A percentile compares a stretch with the other conserved stretches of the same genome.
phyloP scores from a whole-genome alignment of 2,113 vertebrate genomes.

The Stomatorhinus ivindoensis region DNA sequence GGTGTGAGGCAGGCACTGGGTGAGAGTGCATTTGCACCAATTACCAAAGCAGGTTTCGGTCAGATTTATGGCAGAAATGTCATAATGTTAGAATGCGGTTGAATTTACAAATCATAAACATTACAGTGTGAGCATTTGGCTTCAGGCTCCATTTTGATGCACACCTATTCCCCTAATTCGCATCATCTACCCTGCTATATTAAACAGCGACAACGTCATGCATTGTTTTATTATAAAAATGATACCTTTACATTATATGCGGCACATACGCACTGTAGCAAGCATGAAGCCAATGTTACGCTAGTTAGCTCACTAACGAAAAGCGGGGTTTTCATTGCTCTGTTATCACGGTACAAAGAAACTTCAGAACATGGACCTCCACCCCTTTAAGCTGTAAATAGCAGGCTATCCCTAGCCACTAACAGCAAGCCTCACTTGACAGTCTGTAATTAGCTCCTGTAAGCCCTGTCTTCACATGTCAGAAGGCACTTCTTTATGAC shows the following conservation, averaged over 20 bases:
- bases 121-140: not conserved
- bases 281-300: not conserved
- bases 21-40: not conserved
- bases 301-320: not conserved
- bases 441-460: constrained; percentile 13
- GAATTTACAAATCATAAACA: not conserved
- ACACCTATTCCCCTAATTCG: not conserved
- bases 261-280: not conserved
- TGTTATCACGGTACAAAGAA: not conserved
- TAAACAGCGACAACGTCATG: not conserved
- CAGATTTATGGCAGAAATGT: not conserved
- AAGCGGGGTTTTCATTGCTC: not conserved
- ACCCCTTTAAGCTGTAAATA: constrained; percentile 9
- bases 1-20: not conserved
- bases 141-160: not conserved
- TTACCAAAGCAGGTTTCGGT: not conserved
- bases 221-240: not conserved
- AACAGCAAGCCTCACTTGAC: not conserved
- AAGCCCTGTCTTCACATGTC: constrained; percentile 7
- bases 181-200: not conserved
- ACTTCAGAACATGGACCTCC: not conserved
- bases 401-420: not conserved
- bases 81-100: not conserved
- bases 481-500: not conserved
- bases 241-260: not conserved